phyloP scores from a whole-genome alignment of 2,113 vertebrate genomes.

The Vombatus ursinus region DNA sequence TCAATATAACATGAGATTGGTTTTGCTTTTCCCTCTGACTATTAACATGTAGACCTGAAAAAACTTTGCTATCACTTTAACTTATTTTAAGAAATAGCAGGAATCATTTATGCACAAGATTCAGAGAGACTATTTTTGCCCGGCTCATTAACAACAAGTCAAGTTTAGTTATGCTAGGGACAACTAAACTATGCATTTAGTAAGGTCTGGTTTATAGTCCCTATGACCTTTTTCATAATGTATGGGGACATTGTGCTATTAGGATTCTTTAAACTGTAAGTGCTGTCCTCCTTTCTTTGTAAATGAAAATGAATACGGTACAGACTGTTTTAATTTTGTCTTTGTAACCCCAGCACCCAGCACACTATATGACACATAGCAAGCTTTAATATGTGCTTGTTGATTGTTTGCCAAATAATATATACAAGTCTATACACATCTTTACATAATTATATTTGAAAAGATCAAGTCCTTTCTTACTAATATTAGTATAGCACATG shows the following conservation, averaged over 20 bases:
- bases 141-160: constrained; percentile 50
- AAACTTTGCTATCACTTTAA: constrained; percentile 13
- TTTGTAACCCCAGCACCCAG: background rate
- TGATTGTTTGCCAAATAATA: background rate
- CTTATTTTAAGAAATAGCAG: constrained; percentile 50
- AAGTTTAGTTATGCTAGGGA: background rate
- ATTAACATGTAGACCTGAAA: constrained; percentile 39
- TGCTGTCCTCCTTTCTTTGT: background rate
- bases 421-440: background rate
- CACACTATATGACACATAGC: too few species aligned
- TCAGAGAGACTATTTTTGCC: constrained; percentile 49
- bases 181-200: background rate
- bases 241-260: background rate
- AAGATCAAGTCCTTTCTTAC: background rate
- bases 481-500: background rate
- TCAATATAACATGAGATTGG: constrained; percentile 60
- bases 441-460: background rate
- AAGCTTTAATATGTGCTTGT: background rate
- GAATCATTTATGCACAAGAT: constrained; percentile 23
- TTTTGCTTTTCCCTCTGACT: constrained; percentile 11
- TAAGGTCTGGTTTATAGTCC: background rate
- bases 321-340: background rate
- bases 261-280: background rate
- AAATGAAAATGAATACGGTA: background rate
- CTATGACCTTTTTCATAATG: background rate